Base-by-base conservation (phyloP, 1,140 invertebrate genomes). In the Dolichoris vasculosae region DNA sequence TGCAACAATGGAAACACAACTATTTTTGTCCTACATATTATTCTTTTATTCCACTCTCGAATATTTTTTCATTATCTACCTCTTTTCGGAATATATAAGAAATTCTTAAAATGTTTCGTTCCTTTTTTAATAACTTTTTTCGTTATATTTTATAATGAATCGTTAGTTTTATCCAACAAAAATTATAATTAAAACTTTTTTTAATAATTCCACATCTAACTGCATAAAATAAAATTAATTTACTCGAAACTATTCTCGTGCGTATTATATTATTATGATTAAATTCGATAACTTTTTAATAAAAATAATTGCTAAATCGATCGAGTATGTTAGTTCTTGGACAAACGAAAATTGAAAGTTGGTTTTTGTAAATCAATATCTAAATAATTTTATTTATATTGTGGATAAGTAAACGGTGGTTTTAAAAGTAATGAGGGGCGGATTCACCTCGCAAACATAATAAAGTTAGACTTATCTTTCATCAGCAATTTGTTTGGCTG, bases 401-500 rank as follows among this genome's bases (percentile, higher is more conserved):
- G 17, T n/a, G n/a, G 38, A 73, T 73, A 73, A 71, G 69, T 71
- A 71, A 73, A 43, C 11, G 67, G 1, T 80, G 59, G 55, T 20
- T 73, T 76, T 59, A 35, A 76, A 73, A 76, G 2, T 76, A 83
- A 76, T 73, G n/a, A 63, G 71, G 35, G n/a, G 35, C 38, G 67
- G n/a, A 38, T 63, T 83, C 30, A 9, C 40, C 46, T 46, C 8
- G 51, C 0, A 64, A 76, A 73, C 26, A 30, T 75, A 73, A 75
- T 59, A 35, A 82, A 82, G 48, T 51, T 46, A 55, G 46, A 38
- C 17, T 82, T 82, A 82, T 82, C 81, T 59, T 51, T 55, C 48
- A 82, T 75, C 81, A 30, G 77, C 55, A 40, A 79, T 78, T 79
- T 2, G 32, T 13, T 73, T 43, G 38, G 3, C 23, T 38, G 9